These are phyloP conservation scores for Meteorus cinctellus DNA, from an alignment of 2,888 invertebrate genomes.

Conservation along the genomic window DNA sequence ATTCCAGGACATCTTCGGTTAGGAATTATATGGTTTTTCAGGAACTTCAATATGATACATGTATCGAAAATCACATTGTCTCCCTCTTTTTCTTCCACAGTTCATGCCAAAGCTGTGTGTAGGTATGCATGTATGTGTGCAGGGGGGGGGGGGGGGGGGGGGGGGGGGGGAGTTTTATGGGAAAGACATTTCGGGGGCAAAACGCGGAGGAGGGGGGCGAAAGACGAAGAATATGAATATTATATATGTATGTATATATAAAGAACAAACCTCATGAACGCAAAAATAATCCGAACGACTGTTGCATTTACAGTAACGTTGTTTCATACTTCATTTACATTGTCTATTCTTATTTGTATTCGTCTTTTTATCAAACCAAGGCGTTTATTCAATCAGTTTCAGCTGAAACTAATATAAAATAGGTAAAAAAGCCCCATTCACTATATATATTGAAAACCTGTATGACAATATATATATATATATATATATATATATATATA, in stretches of 20 bases:
- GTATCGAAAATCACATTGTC: constrained; percentile 65
- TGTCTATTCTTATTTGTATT: constrained; percentile 41
- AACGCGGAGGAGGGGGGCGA: not conserved
- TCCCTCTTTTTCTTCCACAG: constrained; percentile 59
- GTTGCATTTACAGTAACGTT: constrained; percentile 59
- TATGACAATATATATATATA: too few relatives aligned
- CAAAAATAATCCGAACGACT: constrained; percentile 58
- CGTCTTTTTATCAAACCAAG: constrained; percentile 14
- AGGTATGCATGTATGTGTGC: constrained; percentile 24
- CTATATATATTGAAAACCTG: too few relatives aligned
- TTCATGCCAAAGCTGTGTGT: constrained; percentile 64
- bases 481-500: too few relatives aligned
- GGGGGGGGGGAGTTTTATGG: too few relatives aligned
- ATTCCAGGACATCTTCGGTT: constrained; percentile 68
- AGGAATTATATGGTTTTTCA: constrained; percentile 59
- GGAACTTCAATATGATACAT: constrained; percentile 64
- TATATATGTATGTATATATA: constrained; percentile 32
- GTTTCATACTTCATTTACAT: constrained; percentile 28
- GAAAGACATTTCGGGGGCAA: too few relatives aligned
- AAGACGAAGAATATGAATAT: constrained; percentile 22
- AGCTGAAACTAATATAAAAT: constrained; percentile 65
- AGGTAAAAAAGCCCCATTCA: constrained; percentile 66
- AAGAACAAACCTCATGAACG: constrained; percentile 58
- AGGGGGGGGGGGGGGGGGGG: too few relatives aligned
- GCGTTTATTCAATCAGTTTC: constrained; percentile 48